Conservation (phyloP, 2,888 invertebrate species). For the Polydrusus tereticollis region DNA sequence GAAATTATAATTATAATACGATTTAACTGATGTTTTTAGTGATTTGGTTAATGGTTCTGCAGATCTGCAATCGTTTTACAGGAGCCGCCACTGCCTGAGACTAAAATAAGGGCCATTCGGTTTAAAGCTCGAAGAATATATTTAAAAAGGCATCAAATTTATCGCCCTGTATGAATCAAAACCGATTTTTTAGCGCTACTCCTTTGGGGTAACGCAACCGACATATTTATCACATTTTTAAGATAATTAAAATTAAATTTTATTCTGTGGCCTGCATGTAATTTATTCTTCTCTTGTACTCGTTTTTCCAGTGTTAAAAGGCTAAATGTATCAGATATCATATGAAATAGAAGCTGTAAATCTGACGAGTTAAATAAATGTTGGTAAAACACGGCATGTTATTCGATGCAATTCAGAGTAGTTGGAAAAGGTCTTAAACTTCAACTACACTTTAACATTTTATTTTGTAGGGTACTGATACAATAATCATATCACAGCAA, state of each 20-base stretch:
- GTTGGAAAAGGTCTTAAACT: too few relatives aligned
- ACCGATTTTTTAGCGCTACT: constrained; percentile 14
- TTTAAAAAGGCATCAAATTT: not conserved
- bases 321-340: not conserved
- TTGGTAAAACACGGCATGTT: not conserved
- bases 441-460: too few relatives aligned
- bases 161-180: constrained; percentile 28
- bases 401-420: too few relatives aligned
- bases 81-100: too few relatives aligned
- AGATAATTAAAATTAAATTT: constrained; percentile 44
- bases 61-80: too few relatives aligned
- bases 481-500: too few relatives aligned
- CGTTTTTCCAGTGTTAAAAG: constrained; percentile 15
- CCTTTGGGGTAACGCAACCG: constrained; percentile 8
- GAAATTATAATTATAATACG: too few relatives aligned
- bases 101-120: too few relatives aligned
- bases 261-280: constrained; percentile 33
- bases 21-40: too few relatives aligned
- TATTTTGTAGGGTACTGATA: too few relatives aligned
- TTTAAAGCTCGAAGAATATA: too few relatives aligned
- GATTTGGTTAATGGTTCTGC: too few relatives aligned
- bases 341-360: not conserved
- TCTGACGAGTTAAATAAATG: constrained; percentile 2
- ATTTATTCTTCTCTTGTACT: constrained; percentile 13
- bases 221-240: constrained; percentile 43